Conservation (phyloP, 2,888 invertebrate species). For the Hyles lineata region DNA sequence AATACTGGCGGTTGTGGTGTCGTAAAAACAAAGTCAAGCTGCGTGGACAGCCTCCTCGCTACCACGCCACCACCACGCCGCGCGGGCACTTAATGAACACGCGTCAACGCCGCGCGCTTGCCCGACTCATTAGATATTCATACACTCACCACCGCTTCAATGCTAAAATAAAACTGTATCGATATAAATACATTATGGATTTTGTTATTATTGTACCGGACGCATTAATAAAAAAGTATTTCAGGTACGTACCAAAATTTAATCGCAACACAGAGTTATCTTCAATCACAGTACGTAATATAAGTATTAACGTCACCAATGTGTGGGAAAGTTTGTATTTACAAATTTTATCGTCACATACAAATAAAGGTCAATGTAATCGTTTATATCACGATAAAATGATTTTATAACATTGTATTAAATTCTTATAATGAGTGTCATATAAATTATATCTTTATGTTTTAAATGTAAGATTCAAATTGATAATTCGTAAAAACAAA, state of each 20-base stretch:
- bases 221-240: neutral
- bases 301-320: slow-evolving; percentile 55
- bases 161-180: neutral
- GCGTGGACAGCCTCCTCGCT: slow-evolving; percentile 67
- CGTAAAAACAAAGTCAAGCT: slow-evolving; percentile 82
- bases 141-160: slow-evolving; percentile 38
- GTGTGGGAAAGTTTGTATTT: slow-evolving; percentile 65
- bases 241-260: slow-evolving; percentile 39
- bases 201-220: neutral
- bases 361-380: slow-evolving; percentile 60
- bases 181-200: neutral
- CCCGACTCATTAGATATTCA: slow-evolving; percentile 50
- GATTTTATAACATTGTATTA: slow-evolving; percentile 64
- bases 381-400: slow-evolving; percentile 62
- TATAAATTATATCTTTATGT: slow-evolving; percentile 65
- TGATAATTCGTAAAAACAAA: slow-evolving; percentile 60
- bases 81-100: slow-evolving; percentile 17
- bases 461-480: slow-evolving; percentile 56
- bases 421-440: slow-evolving; percentile 67
- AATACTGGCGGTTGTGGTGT: slow-evolving; percentile 76
- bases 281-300: slow-evolving; percentile 49
- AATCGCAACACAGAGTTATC: slow-evolving; percentile 45
- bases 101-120: slow-evolving; percentile 36
- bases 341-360: slow-evolving; percentile 55
- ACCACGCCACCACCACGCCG: slow-evolving; percentile 54